These are phyloP conservation scores for Ornithorhynchus anatinus DNA, from an alignment of 2,113 vertebrate species.

Conservation along the genomic window DNA sequence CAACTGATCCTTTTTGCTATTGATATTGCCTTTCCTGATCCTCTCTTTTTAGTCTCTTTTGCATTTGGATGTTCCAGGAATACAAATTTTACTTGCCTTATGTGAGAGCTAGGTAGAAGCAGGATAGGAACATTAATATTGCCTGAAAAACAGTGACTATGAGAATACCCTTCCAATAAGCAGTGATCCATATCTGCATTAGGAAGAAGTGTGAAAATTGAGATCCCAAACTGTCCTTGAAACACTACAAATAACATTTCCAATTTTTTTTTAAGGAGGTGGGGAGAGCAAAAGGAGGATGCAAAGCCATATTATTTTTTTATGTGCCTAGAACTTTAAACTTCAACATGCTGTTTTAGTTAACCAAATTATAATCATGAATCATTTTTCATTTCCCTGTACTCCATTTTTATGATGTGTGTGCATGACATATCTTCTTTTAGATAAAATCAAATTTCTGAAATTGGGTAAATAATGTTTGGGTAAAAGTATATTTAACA, in stretches of 20 bases:
- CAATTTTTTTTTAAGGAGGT: background rate
- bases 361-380: background rate
- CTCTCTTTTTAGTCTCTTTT: background rate
- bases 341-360: too few species aligned
- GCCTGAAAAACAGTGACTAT: background rate
- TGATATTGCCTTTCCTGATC: background rate
- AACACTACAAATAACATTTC: background rate
- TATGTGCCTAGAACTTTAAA: too few species aligned
- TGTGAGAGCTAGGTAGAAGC: background rate
- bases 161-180: background rate
- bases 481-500: background rate
- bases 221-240: background rate
- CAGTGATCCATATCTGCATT: background rate
- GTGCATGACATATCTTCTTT: background rate
- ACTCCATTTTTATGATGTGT: rapidly evolving
- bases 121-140: background rate
- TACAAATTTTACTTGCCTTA: background rate
- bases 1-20: background rate
- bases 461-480: background rate
- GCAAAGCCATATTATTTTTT: background rate
- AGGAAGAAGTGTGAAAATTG: background rate
- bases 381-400: background rate
- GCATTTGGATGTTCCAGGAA: background rate
- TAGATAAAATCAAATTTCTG: background rate
- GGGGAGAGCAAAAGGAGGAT: background rate